Conservation (phyloP, 2,113 vertebrate genomes). For the Planiliza haematocheilus region DNA sequence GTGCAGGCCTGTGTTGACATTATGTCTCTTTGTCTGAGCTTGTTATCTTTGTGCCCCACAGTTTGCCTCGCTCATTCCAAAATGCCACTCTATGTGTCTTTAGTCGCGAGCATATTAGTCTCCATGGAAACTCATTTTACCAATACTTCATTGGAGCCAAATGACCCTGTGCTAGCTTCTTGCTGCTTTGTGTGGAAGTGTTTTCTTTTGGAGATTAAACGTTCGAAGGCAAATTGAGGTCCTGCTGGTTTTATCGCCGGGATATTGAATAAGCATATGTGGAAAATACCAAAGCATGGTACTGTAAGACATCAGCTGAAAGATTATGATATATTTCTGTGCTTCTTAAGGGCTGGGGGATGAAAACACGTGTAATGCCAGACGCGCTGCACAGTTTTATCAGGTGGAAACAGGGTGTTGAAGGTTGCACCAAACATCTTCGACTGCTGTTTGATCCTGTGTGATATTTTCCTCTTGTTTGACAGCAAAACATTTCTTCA, state of each 20-base stretch:
- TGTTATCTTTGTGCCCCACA: conserved; percentile 68
- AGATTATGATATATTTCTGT: conserved; percentile 52
- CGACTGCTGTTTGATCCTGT: conserved; percentile 22
- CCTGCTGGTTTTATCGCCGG: conserved; percentile 61
- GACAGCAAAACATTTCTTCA: conserved; percentile 1
- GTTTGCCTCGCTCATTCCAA: conserved; percentile 67
- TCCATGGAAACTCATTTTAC: conserved; percentile 78
- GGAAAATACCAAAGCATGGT: conserved; percentile 44
- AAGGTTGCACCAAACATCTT: not conserved
- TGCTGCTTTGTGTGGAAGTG: conserved; percentile 70
- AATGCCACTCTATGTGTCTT: conserved; percentile 71
- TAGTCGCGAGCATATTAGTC: conserved; percentile 67
- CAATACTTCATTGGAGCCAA: conserved; percentile 67
- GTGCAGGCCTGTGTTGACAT: conserved; percentile 44
- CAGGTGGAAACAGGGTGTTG: conserved; percentile 15
- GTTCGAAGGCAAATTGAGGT: conserved; percentile 67
- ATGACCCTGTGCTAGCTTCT: conserved; percentile 72
- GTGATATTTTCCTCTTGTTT: conserved; percentile 1
- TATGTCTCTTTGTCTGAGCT: conserved; percentile 62
- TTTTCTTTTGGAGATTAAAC: conserved; percentile 72
- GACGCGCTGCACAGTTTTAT: conserved; percentile 30
- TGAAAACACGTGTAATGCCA: not conserved
- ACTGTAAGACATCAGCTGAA: conserved; percentile 42
- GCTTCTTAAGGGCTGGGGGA: conserved; percentile 22
- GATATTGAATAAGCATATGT: conserved; percentile 65